Percentiles rank a stretch among this genome's conserved stretches.
Conservation (phyloP, 1,140 invertebrate species). For the Aphidius gifuensis region DNA sequence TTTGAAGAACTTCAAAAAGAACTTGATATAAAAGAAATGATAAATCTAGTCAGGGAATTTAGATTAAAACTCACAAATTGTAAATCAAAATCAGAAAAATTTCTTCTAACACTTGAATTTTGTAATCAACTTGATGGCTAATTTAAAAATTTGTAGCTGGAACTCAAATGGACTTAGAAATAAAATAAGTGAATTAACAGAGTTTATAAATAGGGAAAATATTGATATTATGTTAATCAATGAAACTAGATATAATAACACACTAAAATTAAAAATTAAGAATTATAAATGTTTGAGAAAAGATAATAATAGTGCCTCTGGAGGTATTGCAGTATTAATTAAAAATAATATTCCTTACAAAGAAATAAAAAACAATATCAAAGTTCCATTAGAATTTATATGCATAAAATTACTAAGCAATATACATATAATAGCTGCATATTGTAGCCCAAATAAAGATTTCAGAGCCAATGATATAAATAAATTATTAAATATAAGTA, state of each 20-base stretch:
- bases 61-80: not conserved
- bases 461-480: conserved; percentile 25
- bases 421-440: conserved; percentile 28
- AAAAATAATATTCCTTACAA: conserved; percentile 15
- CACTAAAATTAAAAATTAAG: conserved; percentile 14
- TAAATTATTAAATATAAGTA: conserved; percentile 21
- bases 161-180: conserved; percentile 26
- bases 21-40: conserved; percentile 10
- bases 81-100: conserved; percentile 3
- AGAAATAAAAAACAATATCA: conserved; percentile 10
- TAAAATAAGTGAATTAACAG: conserved; percentile 26
- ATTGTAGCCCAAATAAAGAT: conserved; percentile 30
- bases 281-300: conserved; percentile 18
- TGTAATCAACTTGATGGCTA: conserved; percentile 3
- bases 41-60: not conserved
- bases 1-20: conserved; percentile 6
- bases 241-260: conserved; percentile 27
- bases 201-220: conserved; percentile 20
- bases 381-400: conserved; percentile 20
- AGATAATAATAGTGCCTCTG: conserved; percentile 12
- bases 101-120: conserved; percentile 8
- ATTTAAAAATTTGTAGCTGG: conserved; percentile 20
- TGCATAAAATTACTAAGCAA: conserved; percentile 31
- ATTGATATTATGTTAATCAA: conserved; percentile 28
- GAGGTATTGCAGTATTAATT: conserved; percentile 22